A percentile compares a stretch with the other conserved stretches of the same genome.
phyloP scores from a whole-genome alignment of 2,797 vertebrate species.

The Parambassis ranga region DNA sequence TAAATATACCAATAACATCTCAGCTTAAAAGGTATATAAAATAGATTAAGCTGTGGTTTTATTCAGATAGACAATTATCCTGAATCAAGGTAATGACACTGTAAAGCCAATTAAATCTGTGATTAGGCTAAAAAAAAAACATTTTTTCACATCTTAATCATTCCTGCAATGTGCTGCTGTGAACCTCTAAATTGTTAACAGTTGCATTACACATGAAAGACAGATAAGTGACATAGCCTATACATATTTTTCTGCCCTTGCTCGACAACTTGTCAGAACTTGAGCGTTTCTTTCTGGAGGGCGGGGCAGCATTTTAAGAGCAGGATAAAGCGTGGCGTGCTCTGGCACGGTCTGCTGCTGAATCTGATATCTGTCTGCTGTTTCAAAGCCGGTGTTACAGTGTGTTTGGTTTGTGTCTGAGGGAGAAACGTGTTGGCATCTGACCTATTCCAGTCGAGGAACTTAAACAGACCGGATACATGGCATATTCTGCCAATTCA shows the following conservation, averaged over 20 bases:
- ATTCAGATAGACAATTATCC: constrained; percentile 12
- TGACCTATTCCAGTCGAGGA: constrained; percentile 1
- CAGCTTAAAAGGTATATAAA: constrained; percentile 1
- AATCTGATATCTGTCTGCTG: constrained; percentile 48
- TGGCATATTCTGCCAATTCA: background rate
- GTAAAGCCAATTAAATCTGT: background rate
- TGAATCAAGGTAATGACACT: background rate
- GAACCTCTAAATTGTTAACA: background rate
- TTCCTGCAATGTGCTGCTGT: background rate
- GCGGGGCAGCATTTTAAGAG: constrained; percentile 46
- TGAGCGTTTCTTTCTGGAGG: constrained; percentile 47
- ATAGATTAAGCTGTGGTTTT: constrained; percentile 2
- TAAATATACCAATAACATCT: constrained; percentile 29
- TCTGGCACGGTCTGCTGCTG: constrained; percentile 38
- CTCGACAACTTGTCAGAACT: constrained; percentile 63
- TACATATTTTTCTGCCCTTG: constrained; percentile 33
- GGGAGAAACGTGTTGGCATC: constrained; percentile 21
- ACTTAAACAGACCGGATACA: background rate
- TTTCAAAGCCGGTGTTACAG: constrained; percentile 25
- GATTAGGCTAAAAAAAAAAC: background rate
- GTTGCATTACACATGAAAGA: background rate
- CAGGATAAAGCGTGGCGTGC: constrained; percentile 53
- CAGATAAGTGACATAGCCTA: constrained; percentile 9
- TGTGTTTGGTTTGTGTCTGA: constrained; percentile 16
- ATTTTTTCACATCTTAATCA: too few relatives aligned